Conservation (phyloP, 2,797 vertebrate species). For the Oreonectes daqikongensis region DNA sequence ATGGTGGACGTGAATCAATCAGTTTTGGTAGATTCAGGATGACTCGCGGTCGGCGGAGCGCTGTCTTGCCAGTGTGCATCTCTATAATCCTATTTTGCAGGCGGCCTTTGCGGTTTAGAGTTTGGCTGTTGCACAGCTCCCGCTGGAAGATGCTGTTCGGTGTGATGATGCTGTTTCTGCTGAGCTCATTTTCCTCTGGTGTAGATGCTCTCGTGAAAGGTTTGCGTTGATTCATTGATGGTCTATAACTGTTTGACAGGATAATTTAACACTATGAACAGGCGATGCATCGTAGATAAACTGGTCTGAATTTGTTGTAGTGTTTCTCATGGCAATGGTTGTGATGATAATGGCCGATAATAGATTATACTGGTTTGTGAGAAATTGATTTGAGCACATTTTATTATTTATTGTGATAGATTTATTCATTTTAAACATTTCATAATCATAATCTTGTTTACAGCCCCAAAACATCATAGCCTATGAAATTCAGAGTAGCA, state of each 20-base stretch:
- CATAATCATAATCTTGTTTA: no score
- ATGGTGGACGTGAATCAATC: slow-evolving; percentile 61
- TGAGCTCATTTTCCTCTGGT: slow-evolving; percentile 1
- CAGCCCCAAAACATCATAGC: not conserved
- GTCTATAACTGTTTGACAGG: not conserved
- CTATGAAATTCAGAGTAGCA: not conserved
- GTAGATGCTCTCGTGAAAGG: slow-evolving; percentile 3
- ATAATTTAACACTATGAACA: not conserved
- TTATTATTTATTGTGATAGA: no score
- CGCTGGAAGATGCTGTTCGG: slow-evolving; percentile 7
- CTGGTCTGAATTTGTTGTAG: not conserved
- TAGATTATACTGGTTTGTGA: not conserved
- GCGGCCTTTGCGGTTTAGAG: slow-evolving; percentile 9
- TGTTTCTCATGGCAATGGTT: not conserved
- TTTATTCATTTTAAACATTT: no score
- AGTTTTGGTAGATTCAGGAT: slow-evolving; percentile 61
- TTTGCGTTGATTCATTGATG: not conserved
- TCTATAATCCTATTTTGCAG: slow-evolving; percentile 57
- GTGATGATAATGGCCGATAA: not conserved
- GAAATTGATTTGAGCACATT: not conserved
- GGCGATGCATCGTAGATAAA: not conserved
- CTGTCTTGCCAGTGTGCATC: slow-evolving; percentile 37
- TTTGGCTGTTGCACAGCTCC: not conserved
- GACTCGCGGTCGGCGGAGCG: slow-evolving; percentile 48
- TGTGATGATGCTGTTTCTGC: not conserved